Evolutionary conservation across 2,888 invertebrate species (phyloP).

Genomic region (Dorcus parallelipipedus): DNA sequence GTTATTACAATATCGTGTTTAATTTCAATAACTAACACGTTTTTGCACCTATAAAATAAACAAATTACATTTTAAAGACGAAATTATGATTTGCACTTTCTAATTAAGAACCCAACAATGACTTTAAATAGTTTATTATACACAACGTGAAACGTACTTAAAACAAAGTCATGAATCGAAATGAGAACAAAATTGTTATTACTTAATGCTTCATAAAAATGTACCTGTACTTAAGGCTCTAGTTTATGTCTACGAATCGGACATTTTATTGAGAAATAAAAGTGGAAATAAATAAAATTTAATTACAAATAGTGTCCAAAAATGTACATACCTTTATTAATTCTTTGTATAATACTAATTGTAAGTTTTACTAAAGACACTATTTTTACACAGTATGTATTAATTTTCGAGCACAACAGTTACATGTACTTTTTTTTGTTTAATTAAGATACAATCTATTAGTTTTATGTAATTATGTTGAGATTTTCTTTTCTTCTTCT

Average conservation of each 20-base stretch:
- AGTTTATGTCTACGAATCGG: neutral
- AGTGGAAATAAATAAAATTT: conserved; percentile 22
- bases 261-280: neutral
- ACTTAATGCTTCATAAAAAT: no score
- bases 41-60: no score
- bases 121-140: no score
- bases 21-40: no score
- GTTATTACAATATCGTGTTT: no score
- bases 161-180: conserved; percentile 8
- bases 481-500: conserved; percentile 30
- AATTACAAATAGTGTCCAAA: conserved; percentile 24
- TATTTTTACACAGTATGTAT: conserved; percentile 43
- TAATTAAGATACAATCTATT: conserved; percentile 42
- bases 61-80: no score
- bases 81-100: no score
- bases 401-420: conserved; percentile 44
- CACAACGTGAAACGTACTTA: conserved; percentile 3
- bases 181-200: neutral
- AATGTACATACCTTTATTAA: conserved; percentile 23
- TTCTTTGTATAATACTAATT: conserved; percentile 31
- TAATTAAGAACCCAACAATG: no score
- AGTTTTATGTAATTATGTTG: conserved; percentile 37
- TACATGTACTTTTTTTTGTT: conserved; percentile 31
- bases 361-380: conserved; percentile 33
- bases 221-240: neutral